Conservation (phyloP, 23 tunicate species). For the Halocynthia aurantium region DNA sequence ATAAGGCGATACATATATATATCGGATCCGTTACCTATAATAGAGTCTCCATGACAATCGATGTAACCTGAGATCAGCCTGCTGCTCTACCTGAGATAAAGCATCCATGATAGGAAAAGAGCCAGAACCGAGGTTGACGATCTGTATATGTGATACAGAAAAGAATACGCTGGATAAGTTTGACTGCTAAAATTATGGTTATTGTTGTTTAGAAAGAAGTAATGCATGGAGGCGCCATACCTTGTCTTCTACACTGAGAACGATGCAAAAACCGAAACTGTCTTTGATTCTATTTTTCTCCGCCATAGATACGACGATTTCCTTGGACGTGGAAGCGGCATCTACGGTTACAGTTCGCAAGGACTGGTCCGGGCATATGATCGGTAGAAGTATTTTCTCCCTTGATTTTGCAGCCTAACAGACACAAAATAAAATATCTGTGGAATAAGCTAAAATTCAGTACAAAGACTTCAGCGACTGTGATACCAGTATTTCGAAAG, state of each 20-base stretch:
- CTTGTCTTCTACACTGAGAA: constrained; percentile 48
- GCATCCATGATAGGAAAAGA: constrained; percentile 81
- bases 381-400: constrained; percentile 49
- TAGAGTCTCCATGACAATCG: constrained; percentile 58
- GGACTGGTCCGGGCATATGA: constrained; percentile 80
- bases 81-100: constrained; percentile 73
- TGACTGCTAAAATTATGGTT: too few species aligned
- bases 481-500: constrained; percentile 74
- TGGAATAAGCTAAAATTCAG: not conserved
- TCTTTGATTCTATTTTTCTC: constrained; percentile 51
- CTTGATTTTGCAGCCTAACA: constrained; percentile 78
- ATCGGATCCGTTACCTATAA: constrained; percentile 44
- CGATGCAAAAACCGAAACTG: constrained; percentile 61
- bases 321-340: constrained; percentile 53
- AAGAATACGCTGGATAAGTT: not conserved
- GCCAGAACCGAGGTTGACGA: constrained; percentile 64
- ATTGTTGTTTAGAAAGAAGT: not conserved
- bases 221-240: constrained; percentile 2
- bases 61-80: constrained; percentile 31
- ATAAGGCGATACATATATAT: too few species aligned
- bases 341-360: constrained; percentile 52
- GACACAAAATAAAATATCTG: not conserved
- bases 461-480: not conserved
- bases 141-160: constrained; percentile 22
- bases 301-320: constrained; percentile 49